Evolutionary conservation across 64 coral and sea anemone species (phyloP).

Genomic region (Stylophora pistillata): DNA sequence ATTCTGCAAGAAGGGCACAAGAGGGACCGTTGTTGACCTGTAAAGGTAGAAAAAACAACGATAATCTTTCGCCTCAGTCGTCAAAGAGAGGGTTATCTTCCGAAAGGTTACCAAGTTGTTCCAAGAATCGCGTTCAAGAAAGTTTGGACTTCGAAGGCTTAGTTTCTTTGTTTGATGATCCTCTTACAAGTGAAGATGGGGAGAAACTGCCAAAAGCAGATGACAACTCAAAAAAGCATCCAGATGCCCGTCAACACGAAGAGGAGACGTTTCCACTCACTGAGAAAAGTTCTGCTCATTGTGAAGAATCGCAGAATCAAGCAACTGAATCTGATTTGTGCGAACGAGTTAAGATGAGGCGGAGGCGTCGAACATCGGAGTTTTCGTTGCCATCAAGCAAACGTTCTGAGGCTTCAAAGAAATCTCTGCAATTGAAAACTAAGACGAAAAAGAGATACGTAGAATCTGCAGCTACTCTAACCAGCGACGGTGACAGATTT

Average conservation of each 20-base stretch:
- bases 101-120: not conserved
- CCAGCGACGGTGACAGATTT: not conserved
- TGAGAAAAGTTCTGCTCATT: no score
- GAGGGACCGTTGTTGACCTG: not conserved
- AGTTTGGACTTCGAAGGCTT: conserved; percentile 39
- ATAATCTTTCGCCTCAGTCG: not conserved
- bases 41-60: not conserved
- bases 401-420: not conserved
- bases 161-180: conserved; percentile 17
- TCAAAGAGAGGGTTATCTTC: no score
- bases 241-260: no score
- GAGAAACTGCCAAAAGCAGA: not conserved
- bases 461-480: not conserved
- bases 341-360: conserved; percentile 11
- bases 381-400: not conserved
- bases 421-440: not conserved
- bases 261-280: not conserved
- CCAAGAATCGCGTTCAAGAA: not conserved
- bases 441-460: conserved; percentile 7
- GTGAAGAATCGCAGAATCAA: not conserved
- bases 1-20: not conserved
- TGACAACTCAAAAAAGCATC: not conserved
- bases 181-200: not conserved
- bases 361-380: not conserved
- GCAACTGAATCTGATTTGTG: not conserved